Percentiles rank a stretch among this genome's conserved stretches.
These are phyloP conservation scores for Catharus bicknelli DNA, from an alignment of 2,113 vertebrate genomes.

Conservation along the genomic window DNA sequence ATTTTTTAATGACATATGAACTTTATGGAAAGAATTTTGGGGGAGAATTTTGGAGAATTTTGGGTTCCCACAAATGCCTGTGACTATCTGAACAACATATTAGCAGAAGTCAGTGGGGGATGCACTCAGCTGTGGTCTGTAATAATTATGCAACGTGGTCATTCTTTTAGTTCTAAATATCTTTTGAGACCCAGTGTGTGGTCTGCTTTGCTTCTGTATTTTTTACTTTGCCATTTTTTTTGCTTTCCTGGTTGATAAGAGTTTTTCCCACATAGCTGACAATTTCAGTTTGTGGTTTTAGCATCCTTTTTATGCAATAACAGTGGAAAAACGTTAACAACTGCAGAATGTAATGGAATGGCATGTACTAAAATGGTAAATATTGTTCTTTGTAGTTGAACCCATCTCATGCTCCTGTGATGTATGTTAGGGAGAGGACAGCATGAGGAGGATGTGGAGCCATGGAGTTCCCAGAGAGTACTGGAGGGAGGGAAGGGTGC, in stretches of 20 bases:
- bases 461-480: neutral
- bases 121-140: neutral
- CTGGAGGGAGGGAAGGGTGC: neutral
- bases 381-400: constrained; percentile 34
- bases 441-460: neutral
- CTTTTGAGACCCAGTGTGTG: neutral
- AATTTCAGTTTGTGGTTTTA: constrained; percentile 37
- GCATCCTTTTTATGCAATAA: constrained; percentile 28
- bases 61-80: neutral
- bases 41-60: neutral
- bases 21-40: neutral
- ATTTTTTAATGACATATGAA: neutral
- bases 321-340: constrained; percentile 39
- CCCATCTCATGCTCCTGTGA: neutral
- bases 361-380: constrained; percentile 44
- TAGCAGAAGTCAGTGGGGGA: neutral
- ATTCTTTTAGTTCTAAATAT: neutral
- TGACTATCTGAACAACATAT: neutral
- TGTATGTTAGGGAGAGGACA: neutral
- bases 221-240: constrained; percentile 13
- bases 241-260: constrained; percentile 13
- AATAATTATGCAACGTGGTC: neutral
- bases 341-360: constrained; percentile 38
- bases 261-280: constrained; percentile 12
- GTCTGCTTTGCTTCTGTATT: neutral